These are phyloP conservation scores for Leptatherina wallacei DNA, from an alignment of 2,797 vertebrate species.

Conservation along the genomic window DNA sequence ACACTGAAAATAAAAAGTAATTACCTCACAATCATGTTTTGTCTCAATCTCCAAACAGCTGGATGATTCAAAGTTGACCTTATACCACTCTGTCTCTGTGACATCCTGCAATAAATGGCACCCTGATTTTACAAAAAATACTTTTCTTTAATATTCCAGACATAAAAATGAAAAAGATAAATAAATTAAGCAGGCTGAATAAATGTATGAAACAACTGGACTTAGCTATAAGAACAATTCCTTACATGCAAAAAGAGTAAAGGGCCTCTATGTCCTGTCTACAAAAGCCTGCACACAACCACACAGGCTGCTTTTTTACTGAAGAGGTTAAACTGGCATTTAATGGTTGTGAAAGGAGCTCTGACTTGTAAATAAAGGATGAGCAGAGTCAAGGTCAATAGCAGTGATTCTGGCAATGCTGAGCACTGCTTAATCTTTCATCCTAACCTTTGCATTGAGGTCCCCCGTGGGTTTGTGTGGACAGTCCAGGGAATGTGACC, in stretches of 20 bases:
- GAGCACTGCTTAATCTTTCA: constrained; percentile 57
- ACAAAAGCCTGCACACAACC: neutral
- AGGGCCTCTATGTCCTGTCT: neutral
- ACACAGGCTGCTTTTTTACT: constrained; percentile 12
- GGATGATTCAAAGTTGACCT: constrained; percentile 67
- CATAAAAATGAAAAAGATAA: neutral
- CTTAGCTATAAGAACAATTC: neutral
- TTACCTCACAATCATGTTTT: constrained; percentile 74
- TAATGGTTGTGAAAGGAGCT: constrained; percentile 26
- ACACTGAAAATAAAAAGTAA: neutral
- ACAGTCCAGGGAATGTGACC: constrained; percentile 72
- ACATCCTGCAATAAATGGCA: constrained; percentile 67
- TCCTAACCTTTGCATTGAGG: constrained; percentile 78
- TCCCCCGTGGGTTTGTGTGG: constrained; percentile 67
- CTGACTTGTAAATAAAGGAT: constrained; percentile 68
- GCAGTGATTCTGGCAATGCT: constrained; percentile 48
- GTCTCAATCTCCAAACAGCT: constrained; percentile 63
- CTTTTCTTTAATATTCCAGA: neutral
- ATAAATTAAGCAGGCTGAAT: neutral
- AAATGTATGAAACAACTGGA: neutral
- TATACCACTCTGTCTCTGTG: constrained; percentile 78
- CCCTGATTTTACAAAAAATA: constrained; percentile 2
- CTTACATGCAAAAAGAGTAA: constrained; percentile 1
- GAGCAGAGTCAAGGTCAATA: constrained; percentile 45
- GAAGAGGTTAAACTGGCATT: constrained; percentile 19